Conservation (phyloP, 2,888 invertebrate species). For the Drosophila anceps region DNA sequence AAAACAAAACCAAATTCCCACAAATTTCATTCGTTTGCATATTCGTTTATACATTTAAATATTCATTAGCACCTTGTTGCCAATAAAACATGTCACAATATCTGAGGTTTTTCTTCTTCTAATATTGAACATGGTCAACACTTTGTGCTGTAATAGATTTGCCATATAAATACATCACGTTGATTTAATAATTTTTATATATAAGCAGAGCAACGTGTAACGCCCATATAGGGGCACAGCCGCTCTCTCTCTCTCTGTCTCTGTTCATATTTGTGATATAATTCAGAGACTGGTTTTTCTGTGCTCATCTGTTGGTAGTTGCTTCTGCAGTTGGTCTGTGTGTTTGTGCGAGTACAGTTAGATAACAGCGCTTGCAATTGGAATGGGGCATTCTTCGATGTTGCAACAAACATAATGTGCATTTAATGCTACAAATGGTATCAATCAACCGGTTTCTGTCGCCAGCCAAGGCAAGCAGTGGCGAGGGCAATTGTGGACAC, state of each 20-base stretch:
- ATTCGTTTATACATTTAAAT: neutral
- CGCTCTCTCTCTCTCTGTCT: neutral
- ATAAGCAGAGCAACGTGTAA: conserved; percentile 13
- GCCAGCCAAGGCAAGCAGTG: neutral
- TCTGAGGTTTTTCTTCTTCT: no score
- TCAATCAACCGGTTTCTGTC: conserved; percentile 58
- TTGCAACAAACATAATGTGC: conserved; percentile 38
- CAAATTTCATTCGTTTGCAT: neutral
- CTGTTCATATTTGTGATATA: conserved; percentile 21
- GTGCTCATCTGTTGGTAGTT: conserved; percentile 4
- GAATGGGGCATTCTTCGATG: conserved; percentile 50
- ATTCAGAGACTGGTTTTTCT: conserved; percentile 49
- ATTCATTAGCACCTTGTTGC: neutral
- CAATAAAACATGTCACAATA: neutral
- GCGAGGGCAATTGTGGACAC: neutral
- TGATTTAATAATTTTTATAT: neutral
- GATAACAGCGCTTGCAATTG: conserved; percentile 55
- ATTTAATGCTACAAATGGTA: conserved; percentile 44
- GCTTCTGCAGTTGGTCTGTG: conserved; percentile 34
- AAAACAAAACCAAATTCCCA: neutral
- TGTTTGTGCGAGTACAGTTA: conserved; percentile 50
- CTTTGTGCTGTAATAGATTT: neutral
- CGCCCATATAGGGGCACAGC: conserved; percentile 9
- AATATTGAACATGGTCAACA: neutral
- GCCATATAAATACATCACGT: conserved; percentile 6